Base-by-base conservation (phyloP, 2,888 invertebrate genomes). In the Alentia gelatinosa region DNA sequence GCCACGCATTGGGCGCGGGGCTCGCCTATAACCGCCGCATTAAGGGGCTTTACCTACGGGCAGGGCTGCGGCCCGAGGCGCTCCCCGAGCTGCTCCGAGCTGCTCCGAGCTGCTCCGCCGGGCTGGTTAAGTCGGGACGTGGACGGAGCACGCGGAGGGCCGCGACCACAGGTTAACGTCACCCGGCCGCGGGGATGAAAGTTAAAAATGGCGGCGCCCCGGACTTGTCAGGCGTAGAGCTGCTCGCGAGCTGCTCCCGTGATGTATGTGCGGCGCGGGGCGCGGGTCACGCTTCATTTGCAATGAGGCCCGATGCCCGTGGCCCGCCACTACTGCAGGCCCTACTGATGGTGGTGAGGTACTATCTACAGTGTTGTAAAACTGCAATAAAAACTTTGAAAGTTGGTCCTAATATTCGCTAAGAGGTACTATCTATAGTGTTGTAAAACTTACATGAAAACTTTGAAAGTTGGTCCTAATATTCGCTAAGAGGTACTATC, bases 171-270 rank as follows among this genome's bases (percentile, higher is more conserved):
- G 68, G 68, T 68, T 68, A 68, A 68, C 30, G 30, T 30, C 30
- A 3, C 30, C 68, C 3, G 30, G 30, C 3, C 30, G 30, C 12
- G 37, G 30, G 83, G 83, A 83, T 83, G 37, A 35, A 35, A 83
- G 83, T 83, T 83, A 83, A 83, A 83, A 83, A 83, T 83, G 40
- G 39, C n/a, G 40, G n/a, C 83, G 83, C n/a, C 37, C 83, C 40
- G 39, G n/a, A 39, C 37, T n/a, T 83, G 83, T 83, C 83, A 83
- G n/a, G 40, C n/a, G 3, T 23, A n/a, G 83, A 40, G 83, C 40
- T 37, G 68, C 68, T 68, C 68, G n/a, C 12, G 56, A 56, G 56
- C 56, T 56, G 75, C 37, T 75, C 7, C 75, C 4, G n/a, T 83
- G 83, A 83, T 83, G 83, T 83, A 83, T 83, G 39, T 83, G 83